Conservation (phyloP, 2,113 vertebrate species). For the Nibea albiflora region DNA sequence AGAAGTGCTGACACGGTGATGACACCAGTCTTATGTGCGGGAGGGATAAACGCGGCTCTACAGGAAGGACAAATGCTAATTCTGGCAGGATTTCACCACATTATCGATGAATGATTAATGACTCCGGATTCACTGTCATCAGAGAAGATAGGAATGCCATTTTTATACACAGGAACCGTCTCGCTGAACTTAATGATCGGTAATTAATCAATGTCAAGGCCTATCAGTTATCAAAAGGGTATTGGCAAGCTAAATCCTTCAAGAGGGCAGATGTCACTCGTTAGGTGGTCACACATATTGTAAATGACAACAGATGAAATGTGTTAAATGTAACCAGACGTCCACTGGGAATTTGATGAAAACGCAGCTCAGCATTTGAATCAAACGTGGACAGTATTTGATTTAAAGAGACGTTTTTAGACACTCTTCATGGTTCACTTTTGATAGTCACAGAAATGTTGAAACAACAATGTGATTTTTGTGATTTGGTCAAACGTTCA, state of each 20-base stretch:
- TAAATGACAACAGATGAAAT: neutral
- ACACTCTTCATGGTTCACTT: too few relatives aligned
- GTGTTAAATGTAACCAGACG: neutral
- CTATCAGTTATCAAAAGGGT: conserved; percentile 43
- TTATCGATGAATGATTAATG: conserved; percentile 64
- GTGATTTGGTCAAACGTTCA: neutral
- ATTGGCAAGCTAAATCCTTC: conserved; percentile 7
- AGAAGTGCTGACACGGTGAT: conserved; percentile 30
- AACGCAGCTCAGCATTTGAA: neutral
- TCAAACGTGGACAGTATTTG: neutral
- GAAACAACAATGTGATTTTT: too few relatives aligned
- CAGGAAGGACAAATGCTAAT: conserved; percentile 58
- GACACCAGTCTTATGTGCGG: conserved; percentile 10
- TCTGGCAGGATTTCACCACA: conserved; percentile 38
- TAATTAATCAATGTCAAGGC: conserved; percentile 41
- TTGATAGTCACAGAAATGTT: too few relatives aligned
- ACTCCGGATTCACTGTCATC: neutral
- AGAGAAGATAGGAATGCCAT: conserved; percentile 3
- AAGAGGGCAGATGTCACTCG: neutral
- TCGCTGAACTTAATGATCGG: conserved; percentile 26
- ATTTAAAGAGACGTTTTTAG: neutral
- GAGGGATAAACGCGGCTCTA: neutral
- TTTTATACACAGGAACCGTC: conserved; percentile 19
- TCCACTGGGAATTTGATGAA: neutral
- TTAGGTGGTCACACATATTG: neutral